phyloP scores from a whole-genome alignment of 2,797 vertebrate genomes.

The Oryzias sinensis region DNA sequence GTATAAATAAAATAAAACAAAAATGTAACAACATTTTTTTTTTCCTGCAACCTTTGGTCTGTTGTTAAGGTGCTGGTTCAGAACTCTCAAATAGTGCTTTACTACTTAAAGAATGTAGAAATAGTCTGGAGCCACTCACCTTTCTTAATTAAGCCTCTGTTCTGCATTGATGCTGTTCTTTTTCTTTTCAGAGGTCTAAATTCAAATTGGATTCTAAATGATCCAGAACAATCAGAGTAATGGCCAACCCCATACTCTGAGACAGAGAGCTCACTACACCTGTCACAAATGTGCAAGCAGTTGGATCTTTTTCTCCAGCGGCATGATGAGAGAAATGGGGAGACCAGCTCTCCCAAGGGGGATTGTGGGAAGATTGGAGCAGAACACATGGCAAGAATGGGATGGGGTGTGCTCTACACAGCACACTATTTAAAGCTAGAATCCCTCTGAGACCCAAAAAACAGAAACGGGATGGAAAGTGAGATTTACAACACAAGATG shows the following conservation, averaged over 20 bases:
- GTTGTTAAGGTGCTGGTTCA: no score
- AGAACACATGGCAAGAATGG: slow-evolving; percentile 59
- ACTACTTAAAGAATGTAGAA: slow-evolving; percentile 39
- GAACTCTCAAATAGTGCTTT: no score
- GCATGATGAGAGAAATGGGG: slow-evolving; percentile 52
- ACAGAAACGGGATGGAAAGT: slow-evolving; percentile 50
- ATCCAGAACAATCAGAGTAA: slow-evolving; percentile 80
- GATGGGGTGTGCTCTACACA: slow-evolving; percentile 49
- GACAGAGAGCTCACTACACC: slow-evolving; percentile 66
- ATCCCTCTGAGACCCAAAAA: slow-evolving; percentile 56
- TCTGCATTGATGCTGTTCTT: slow-evolving; percentile 71
- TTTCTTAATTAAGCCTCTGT: slow-evolving; percentile 80
- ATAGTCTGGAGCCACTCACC: slow-evolving; percentile 58
- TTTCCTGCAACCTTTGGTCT: no score
- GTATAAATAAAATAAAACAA: no score
- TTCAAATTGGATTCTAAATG: slow-evolving; percentile 84
- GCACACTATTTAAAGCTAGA: slow-evolving; percentile 59
- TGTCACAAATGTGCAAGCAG: slow-evolving; percentile 67
- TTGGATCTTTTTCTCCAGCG: slow-evolving; percentile 68
- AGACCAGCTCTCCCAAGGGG: slow-evolving; percentile 58
- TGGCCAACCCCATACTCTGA: slow-evolving; percentile 73
- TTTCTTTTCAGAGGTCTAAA: slow-evolving; percentile 49
- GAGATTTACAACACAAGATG: slow-evolving; percentile 46
- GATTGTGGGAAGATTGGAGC: slow-evolving; percentile 63
- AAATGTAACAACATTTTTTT: no score